Conservation (phyloP, 2,113 vertebrate species). For the Bettongia penicillata region DNA sequence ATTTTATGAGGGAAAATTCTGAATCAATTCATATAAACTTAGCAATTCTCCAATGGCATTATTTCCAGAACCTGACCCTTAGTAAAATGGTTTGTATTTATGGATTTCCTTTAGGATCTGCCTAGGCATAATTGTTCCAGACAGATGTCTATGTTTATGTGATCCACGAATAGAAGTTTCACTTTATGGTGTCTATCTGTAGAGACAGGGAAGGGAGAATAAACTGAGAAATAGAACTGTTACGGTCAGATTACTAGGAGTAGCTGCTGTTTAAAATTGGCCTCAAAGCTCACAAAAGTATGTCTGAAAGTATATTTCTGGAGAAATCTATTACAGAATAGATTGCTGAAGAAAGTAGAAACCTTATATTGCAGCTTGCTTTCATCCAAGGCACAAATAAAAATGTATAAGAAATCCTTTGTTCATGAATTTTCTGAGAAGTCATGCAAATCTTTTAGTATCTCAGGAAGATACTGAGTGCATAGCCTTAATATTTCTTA, state of each 20-base stretch:
- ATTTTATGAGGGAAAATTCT: background rate
- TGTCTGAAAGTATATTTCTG: background rate
- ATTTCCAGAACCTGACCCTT: background rate
- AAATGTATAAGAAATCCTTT: background rate
- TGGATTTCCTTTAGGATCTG: background rate
- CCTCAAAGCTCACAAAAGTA: background rate
- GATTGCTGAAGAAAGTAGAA: background rate
- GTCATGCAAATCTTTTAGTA: background rate
- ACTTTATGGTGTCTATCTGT: background rate
- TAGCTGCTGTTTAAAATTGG: background rate
- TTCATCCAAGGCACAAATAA: background rate
- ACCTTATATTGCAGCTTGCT: background rate
- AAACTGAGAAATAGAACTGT: background rate
- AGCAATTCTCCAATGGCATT: background rate
- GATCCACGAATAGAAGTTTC: background rate
- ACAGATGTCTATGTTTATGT: background rate
- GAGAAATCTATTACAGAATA: background rate
- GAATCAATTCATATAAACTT: background rate
- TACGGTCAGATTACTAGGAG: background rate
- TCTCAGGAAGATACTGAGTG: background rate
- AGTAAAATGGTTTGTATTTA: background rate
- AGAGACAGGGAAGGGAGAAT: background rate
- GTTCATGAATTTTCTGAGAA: background rate
- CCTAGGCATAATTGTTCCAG: background rate
- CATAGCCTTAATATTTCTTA: background rate